These are phyloP conservation scores for Lepisosteus oculatus DNA, from an alignment of 2,113 vertebrate species.

Conservation along the genomic window DNA sequence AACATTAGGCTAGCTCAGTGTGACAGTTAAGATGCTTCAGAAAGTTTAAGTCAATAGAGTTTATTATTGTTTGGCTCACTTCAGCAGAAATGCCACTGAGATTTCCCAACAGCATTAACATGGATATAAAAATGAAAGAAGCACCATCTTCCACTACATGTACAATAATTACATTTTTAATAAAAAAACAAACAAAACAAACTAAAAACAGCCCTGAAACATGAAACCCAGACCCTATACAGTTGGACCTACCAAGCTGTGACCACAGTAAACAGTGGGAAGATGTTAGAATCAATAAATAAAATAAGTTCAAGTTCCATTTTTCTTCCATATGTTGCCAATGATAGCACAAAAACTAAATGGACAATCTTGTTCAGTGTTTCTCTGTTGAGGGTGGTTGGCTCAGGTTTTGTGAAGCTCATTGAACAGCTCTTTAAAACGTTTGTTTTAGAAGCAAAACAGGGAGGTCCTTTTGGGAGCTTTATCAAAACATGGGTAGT, in stretches of 20 bases:
- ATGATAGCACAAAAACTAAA: no score
- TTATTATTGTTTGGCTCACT: no score
- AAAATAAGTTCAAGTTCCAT: background rate
- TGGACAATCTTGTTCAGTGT: background rate
- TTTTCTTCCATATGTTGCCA: no score
- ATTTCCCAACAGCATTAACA: no score
- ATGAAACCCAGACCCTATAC: background rate
- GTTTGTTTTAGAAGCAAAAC: slow-evolving; percentile 19
- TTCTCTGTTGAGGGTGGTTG: background rate
- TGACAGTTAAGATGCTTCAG: no score
- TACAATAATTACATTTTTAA: no score
- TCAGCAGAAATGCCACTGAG: no score
- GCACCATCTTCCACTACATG: no score
- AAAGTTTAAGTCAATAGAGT: no score
- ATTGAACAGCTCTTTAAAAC: background rate
- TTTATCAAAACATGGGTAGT: slow-evolving; percentile 10
- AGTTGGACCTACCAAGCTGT: background rate
- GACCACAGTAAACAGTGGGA: background rate
- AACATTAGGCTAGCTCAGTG: background rate
- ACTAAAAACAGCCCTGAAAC: no score
- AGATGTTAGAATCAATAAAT: slow-evolving; percentile 6
- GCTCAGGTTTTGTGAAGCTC: background rate
- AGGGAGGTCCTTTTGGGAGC: slow-evolving; percentile 10
- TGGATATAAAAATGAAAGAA: no score
- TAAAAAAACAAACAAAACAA: no score